Evolutionary conservation across 2,113 vertebrate genomes (phyloP), one percentile per base, ranked within the genome.

Genomic region (Ptychochromis oligacanthus): DNA sequence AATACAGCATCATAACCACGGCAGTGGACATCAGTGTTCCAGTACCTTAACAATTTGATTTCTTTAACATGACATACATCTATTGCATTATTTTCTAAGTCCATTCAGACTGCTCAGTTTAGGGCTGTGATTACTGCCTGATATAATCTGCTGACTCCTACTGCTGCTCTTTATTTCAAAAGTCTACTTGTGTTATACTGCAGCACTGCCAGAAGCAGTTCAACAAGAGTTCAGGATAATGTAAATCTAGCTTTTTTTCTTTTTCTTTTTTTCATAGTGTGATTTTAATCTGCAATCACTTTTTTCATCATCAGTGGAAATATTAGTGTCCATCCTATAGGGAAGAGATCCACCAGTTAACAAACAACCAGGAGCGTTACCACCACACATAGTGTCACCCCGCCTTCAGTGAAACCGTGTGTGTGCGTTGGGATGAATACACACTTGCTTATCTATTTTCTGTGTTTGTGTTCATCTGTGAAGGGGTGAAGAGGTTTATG

Each of bases 211-310:
- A 67, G 75, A 70, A 52, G 52, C 46, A 43, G 88, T 92, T 93
- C 92, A 93, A 4, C 76, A 40, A 80, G 81, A 92, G 89, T 93
- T 93, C 87, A 93, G 43, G 40, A 76, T 18, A 77, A 82, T 14
- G 40, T 57, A 87, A 24, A n/a, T 64, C 62, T 22, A 10, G 9
- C 14, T 31, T 57, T 65, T 34, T n/a, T n/a, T n/a, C n/a, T n/a
- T n/a, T n/a, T n/a, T n/a, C n/a, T n/a, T n/a, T 79, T 36, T 81
- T 62, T 79, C 59, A 28, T 17, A 13, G 14, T 38, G 15, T 65
- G 40, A 60, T 84, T 89, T 85, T 22, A 72, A 20, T 67, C 74
- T 52, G 26, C 56, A 61, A 82, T 86, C 5, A 74, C 78, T 65
- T 15, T 87, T 43, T 83, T 80, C 24, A 74, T 85, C 4, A 38